These are phyloP conservation scores for Orius laevigatus DNA, from an alignment of 1,140 invertebrate species.

Conservation along the genomic window DNA sequence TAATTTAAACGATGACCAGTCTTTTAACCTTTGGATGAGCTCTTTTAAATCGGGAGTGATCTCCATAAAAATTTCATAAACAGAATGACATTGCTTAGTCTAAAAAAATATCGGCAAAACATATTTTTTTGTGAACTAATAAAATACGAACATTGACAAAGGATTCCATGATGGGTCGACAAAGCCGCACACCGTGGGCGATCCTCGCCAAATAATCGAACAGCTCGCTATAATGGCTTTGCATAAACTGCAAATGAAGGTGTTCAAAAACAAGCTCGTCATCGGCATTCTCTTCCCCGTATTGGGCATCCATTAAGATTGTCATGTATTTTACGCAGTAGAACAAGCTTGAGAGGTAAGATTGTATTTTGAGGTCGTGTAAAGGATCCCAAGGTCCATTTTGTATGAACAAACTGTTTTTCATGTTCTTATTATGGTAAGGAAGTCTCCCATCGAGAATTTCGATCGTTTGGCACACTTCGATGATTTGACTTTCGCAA, in stretches of 20 bases:
- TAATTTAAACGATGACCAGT: not conserved
- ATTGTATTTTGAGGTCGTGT: not conserved
- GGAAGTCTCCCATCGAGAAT: not conserved
- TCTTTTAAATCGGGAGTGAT: conserved; percentile 11
- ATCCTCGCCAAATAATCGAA: too few relatives aligned
- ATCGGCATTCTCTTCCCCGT: too few relatives aligned
- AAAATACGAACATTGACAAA: too few relatives aligned
- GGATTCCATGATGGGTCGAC: too few relatives aligned
- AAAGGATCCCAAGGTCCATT: conserved; percentile 9
- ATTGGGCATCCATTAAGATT: too few relatives aligned
- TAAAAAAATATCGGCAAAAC: conserved; percentile 19
- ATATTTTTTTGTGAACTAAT: too few relatives aligned
- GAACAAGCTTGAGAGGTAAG: too few relatives aligned
- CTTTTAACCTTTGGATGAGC: conserved; percentile 12
- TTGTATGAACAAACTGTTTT: not conserved
- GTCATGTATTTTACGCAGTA: too few relatives aligned
- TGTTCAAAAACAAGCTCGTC: too few relatives aligned
- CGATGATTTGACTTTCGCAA: not conserved
- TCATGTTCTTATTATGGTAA: not conserved
- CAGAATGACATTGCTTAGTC: conserved; percentile 23
- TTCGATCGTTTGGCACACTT: conserved; percentile 3
- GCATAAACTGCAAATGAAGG: too few relatives aligned
- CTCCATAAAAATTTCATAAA: conserved; percentile 13
- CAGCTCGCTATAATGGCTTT: too few relatives aligned
- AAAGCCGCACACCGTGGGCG: too few relatives aligned